phyloP scores from a whole-genome alignment of 2,797 vertebrate genomes.

The Silurus lanzhouensis region DNA sequence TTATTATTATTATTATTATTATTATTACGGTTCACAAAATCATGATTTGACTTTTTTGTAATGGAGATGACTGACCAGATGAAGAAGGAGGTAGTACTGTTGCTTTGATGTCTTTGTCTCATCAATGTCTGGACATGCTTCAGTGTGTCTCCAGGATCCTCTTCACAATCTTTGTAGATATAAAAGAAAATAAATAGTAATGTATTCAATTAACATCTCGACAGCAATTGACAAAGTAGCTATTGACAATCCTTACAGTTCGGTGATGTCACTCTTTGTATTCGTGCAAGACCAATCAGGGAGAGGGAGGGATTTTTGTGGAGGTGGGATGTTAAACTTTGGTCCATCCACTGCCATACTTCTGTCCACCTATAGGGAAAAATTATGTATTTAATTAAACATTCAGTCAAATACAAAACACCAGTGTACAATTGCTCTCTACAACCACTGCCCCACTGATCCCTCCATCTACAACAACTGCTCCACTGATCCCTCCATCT shows the following conservation, averaged over 20 bases:
- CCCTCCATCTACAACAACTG: too few relatives aligned
- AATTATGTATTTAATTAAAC: not conserved
- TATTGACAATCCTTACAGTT: constrained; percentile 18
- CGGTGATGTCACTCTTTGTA: constrained; percentile 57
- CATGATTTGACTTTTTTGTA: not conserved
- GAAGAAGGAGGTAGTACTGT: constrained; percentile 23
- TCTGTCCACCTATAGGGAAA: constrained; percentile 68
- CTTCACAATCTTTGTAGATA: constrained; percentile 18
- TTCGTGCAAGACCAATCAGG: constrained; percentile 66
- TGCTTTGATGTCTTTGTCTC: constrained; percentile 26
- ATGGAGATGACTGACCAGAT: constrained; percentile 44
- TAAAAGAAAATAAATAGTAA: not conserved
- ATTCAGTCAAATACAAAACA: not conserved
- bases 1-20: too few relatives aligned
- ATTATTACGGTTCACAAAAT: not conserved
- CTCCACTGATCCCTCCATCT: too few relatives aligned
- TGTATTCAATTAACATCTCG: not conserved
- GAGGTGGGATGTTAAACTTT: constrained; percentile 68
- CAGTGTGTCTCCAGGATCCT: constrained; percentile 15
- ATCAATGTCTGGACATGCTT: constrained; percentile 16
- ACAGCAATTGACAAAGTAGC: not conserved
- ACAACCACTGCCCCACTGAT: too few relatives aligned
- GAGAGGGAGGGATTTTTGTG: constrained; percentile 65
- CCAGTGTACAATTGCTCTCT: not conserved
- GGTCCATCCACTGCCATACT: constrained; percentile 69